A percentile compares a stretch with the other conserved stretches of the same genome.
Evolutionary conservation across 2,113 vertebrate genomes (phyloP).

Genomic region (Regulus satrapa): DNA sequence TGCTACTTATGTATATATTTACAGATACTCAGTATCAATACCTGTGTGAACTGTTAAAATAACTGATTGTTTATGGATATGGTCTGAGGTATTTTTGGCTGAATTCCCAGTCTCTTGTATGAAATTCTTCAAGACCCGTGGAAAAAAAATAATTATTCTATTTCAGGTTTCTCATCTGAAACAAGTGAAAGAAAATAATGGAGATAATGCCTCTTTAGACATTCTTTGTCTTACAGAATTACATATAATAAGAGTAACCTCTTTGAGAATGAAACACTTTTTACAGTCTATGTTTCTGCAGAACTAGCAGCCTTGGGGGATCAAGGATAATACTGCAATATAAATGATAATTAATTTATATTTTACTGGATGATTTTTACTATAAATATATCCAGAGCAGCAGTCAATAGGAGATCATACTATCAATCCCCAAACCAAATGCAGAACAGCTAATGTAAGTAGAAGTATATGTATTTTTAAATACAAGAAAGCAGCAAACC

Average conservation of each 20-base stretch:
- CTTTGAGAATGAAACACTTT: not conserved
- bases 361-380: not conserved
- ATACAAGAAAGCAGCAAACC: not conserved
- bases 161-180: not conserved
- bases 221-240: not conserved
- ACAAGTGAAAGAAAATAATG: not conserved
- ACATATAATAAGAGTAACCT: not conserved
- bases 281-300: not conserved
- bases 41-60: not conserved
- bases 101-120: not conserved
- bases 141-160: not conserved
- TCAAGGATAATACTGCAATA: not conserved
- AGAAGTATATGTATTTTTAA: not conserved
- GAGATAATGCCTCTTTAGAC: not conserved
- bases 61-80: not conserved
- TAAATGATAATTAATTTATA: constrained; percentile 42
- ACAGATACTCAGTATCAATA: not conserved
- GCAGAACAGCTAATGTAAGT: not conserved
- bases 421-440: not conserved
- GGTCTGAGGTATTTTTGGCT: not conserved
- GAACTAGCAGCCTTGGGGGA: not conserved
- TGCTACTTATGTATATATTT: not conserved
- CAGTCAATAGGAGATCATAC: not conserved
- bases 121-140: rapidly evolving
- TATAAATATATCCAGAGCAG: not conserved